A percentile compares a stretch with the other conserved stretches of the same genome.
These are phyloP conservation scores for Morphnarchus princeps DNA, from an alignment of 2,113 vertebrate genomes.

Conservation along the genomic window DNA sequence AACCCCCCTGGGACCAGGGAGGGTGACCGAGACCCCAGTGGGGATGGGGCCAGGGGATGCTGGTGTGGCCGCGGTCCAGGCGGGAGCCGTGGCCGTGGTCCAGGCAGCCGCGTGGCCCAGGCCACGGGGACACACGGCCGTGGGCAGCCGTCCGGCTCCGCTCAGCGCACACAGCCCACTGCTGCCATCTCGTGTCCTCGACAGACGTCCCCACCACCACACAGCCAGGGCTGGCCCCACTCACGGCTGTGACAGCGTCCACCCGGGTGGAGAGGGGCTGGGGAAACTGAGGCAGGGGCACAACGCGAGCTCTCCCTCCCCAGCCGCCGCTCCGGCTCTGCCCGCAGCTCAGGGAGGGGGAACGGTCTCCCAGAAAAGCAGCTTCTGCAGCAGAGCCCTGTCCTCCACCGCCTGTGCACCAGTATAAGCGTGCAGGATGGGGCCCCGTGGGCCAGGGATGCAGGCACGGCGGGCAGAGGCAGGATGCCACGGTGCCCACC, in stretches of 20 bases:
- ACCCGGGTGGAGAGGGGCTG: rapidly evolving
- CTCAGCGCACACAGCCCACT: neutral
- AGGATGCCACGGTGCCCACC: neutral
- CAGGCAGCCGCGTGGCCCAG: neutral
- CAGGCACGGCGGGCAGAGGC: rapidly evolving
- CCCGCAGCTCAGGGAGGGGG: neutral
- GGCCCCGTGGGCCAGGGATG: neutral
- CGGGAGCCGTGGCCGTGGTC: neutral
- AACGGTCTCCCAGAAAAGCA: neutral
- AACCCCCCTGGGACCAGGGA: too few species aligned
- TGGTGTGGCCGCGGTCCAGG: neutral
- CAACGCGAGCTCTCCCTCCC: neutral
- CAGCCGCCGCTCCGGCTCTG: neutral
- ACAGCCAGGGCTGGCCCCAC: neutral
- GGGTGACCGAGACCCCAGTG: neutral
- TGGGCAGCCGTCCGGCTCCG: neutral
- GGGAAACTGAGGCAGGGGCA: neutral
- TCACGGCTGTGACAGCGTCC: rapidly evolving
- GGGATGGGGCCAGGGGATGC: neutral
- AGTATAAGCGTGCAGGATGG: rapidly evolving
- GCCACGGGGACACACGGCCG: neutral
- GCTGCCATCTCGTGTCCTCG: constrained; percentile 42
- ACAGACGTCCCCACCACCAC: neutral
- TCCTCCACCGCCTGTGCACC: rapidly evolving
- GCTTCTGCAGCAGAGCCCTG: neutral